Percentiles rank a stretch among this genome's conserved stretches.
Conservation (phyloP, 2,888 invertebrate species). For the Colletes collaris region DNA sequence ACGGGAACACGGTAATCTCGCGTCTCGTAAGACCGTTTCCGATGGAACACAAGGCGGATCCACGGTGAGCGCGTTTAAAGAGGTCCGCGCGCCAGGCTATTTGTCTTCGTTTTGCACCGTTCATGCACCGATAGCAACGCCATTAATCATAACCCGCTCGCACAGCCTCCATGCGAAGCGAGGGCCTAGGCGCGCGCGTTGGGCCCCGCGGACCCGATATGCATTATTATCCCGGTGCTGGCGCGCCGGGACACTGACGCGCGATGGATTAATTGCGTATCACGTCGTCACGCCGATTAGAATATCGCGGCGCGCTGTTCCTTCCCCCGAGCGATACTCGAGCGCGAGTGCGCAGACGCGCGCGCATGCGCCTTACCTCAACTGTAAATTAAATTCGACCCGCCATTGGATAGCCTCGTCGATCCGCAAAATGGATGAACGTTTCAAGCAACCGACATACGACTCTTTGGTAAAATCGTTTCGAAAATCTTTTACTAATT, state of each 20-base stretch:
- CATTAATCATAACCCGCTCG: slow-evolving; percentile 71
- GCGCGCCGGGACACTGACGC: slow-evolving; percentile 60
- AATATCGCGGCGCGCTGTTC: slow-evolving; percentile 61
- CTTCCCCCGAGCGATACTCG: slow-evolving; percentile 42
- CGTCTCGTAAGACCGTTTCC: slow-evolving; percentile 53
- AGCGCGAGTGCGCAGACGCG: slow-evolving; percentile 5
- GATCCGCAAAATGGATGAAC: too few relatives aligned
- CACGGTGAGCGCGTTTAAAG: slow-evolving; percentile 67
- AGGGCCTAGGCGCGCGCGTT: background rate
- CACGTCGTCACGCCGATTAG: slow-evolving; percentile 71
- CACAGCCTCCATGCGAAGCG: background rate
- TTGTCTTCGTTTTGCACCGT: slow-evolving; percentile 76
- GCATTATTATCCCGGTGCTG: slow-evolving; percentile 69
- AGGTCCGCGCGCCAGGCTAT: slow-evolving; percentile 55
- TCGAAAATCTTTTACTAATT: too few relatives aligned
- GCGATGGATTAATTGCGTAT: slow-evolving; percentile 78
- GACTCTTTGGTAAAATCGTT: too few relatives aligned
- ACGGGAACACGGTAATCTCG: slow-evolving; percentile 46
- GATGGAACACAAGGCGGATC: slow-evolving; percentile 65
- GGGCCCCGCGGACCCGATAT: slow-evolving; percentile 57
- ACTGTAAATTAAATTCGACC: slow-evolving; percentile 59
- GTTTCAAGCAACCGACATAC: too few relatives aligned
- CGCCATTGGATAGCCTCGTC: background rate
- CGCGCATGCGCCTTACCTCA: slow-evolving; percentile 23
- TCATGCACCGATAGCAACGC: slow-evolving; percentile 74